Evolutionary conservation across 2,797 vertebrate species (phyloP).

Genomic region (Etheostoma nigrum): DNA sequence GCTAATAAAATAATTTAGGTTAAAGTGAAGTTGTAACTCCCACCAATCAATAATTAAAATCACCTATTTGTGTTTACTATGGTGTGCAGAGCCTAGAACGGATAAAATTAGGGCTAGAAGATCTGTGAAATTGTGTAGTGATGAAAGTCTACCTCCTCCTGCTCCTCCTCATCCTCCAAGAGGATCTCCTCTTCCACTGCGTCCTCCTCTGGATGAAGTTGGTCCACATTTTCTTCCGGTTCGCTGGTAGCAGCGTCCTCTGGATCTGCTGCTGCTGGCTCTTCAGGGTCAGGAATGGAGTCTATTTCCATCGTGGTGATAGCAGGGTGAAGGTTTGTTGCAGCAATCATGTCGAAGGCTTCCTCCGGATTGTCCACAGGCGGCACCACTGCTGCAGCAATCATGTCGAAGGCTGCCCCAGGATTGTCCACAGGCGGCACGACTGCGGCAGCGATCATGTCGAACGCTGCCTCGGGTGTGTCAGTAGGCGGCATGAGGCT

Average conservation of each 20-base stretch:
- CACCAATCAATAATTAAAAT: too few species aligned
- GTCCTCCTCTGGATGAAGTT: conserved; percentile 73
- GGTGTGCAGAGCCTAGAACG: not conserved
- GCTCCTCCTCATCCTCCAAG: conserved; percentile 83
- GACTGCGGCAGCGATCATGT: conserved; percentile 44
- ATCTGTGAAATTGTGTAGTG: not conserved
- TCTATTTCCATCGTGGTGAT: conserved; percentile 34
- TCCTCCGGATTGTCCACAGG: conserved; percentile 54
- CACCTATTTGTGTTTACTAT: not conserved
- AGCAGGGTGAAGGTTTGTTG: conserved; percentile 57
- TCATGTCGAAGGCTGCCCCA: conserved; percentile 53
- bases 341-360: conserved; percentile 69
- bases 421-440: conserved; percentile 23
- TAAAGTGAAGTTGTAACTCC: too few species aligned
- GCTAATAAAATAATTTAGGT: too few species aligned
- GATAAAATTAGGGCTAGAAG: not conserved
- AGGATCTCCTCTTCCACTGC: conserved; percentile 81
- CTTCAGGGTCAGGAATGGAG: conserved; percentile 25
- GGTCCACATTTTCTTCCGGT: conserved; percentile 35
- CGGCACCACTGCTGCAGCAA: conserved; percentile 8
- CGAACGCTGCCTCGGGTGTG: conserved; percentile 44
- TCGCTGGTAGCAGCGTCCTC: conserved; percentile 13
- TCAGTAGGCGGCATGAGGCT: conserved; percentile 13
- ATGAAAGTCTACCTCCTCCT: conserved; percentile 19
- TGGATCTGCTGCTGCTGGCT: conserved; percentile 24